A percentile compares a stretch with the other conserved stretches of the same genome.
These are phyloP conservation scores for Cyaniris semiargus DNA, from an alignment of 2,888 invertebrate genomes.

Conservation along the genomic window DNA sequence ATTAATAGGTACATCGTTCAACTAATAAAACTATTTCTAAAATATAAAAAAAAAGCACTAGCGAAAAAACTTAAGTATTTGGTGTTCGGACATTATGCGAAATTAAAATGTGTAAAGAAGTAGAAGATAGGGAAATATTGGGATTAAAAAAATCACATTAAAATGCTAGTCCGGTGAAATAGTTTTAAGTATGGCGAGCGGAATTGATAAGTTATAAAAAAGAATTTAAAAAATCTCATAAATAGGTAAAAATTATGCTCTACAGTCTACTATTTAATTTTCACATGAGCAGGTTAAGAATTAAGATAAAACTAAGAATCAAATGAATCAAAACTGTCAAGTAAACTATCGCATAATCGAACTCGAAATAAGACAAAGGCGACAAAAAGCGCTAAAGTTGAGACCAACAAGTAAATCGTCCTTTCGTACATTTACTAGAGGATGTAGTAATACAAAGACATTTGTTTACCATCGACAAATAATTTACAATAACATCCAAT, in stretches of 20 bases:
- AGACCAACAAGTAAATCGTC: constrained; percentile 13
- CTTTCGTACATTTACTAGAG: constrained; percentile 10
- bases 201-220: background rate
- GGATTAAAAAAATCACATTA: background rate
- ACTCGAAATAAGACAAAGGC: background rate
- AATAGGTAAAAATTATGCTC: background rate
- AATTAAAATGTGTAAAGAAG: background rate
- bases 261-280: background rate
- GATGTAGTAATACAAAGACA: constrained; percentile 20
- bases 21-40: constrained; percentile 1
- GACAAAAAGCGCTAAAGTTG: background rate
- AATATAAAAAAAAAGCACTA: background rate
- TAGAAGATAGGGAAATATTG: background rate
- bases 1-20: constrained; percentile 6
- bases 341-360: constrained; percentile 17
- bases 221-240: background rate
- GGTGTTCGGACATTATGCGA: constrained; percentile 13
- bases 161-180: constrained; percentile 4
- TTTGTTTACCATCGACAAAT: constrained; percentile 8
- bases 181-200: background rate
- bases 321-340: constrained; percentile 25
- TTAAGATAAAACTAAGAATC: background rate
- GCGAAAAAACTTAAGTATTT: constrained; percentile 10
- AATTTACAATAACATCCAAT: background rate
- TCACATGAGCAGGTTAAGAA: background rate